Base-by-base conservation (phyloP, 64 coral and sea anemone genomes). In the Actinia equina region DNA sequence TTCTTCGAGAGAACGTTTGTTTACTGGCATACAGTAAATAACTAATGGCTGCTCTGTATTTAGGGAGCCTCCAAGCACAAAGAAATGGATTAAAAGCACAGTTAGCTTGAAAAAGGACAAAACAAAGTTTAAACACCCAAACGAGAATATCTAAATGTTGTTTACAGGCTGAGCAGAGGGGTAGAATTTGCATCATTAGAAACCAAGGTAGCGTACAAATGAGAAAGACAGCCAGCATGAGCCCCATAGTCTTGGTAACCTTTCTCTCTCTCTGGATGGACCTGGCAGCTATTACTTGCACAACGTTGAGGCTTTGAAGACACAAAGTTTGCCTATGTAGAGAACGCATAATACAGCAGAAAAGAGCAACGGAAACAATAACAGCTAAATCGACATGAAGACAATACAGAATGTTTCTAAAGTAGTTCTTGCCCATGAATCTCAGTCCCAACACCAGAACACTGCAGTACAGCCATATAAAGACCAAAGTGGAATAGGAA, bases 21-120 rank as follows among this genome's bases (percentile, higher is more conserved):
- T 77, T 77, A 60, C 59, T 15, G 59, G 59, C 59, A 60, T 16
- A 19, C 71, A 42, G 71, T 77, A 77, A 77, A 11, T 30, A 77
- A 42, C 71, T 89, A 0, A 89, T 49, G 7, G 71, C 84, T 25
- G 54, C 53, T 11, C 61, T 86, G 62, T 89, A 95, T 30, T 80
- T 89, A 43, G 94, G 94, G 61, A 95, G 57, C 44, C 94, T 88
- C 37, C 88, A 89, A 5, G 94, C 88, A 41, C 87, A 92, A 11
- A 95, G 45, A 52, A 95, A 95, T 16, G 94, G 87, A 52, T 95
- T 95, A 10, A 95, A n/a, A 15, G 94, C 90, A 59, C 88, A 95
- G 59, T 95, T 95, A 15, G 87, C 64, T 83, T 95, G 87, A 80
- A 95, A 92, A 52, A 89, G 59, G 7, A 95, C 85, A 53, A 95